Conservation (phyloP, 2,113 vertebrate species). For the Garra rufa region DNA sequence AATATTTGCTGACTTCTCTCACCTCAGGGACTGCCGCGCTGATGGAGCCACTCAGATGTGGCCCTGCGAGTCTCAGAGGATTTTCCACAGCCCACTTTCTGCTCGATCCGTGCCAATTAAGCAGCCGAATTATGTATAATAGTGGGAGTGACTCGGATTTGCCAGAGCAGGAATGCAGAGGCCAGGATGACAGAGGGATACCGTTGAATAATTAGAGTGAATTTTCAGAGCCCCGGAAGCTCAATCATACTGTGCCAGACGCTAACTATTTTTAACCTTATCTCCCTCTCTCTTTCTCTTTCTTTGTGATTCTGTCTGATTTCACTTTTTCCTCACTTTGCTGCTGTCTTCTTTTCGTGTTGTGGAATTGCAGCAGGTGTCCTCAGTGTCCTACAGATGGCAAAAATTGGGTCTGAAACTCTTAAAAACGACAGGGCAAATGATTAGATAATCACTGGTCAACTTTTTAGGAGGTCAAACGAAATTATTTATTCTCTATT, state of each 20-base stretch:
- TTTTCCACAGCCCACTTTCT: conserved; percentile 85
- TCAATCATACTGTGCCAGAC: conserved; percentile 81
- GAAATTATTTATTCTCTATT: background rate
- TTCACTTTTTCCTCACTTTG: conserved; percentile 48
- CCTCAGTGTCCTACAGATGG: conserved; percentile 28
- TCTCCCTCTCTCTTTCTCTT: conserved; percentile 65
- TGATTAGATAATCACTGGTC: background rate
- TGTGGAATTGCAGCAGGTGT: conserved; percentile 55
- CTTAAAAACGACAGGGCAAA: background rate
- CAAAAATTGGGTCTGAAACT: background rate
- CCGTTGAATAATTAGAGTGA: conserved; percentile 93
- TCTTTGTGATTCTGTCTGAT: conserved; percentile 46
- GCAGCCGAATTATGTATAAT: conserved; percentile 97
- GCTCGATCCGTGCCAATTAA: conserved; percentile 91
- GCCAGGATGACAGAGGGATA: conserved; percentile 87
- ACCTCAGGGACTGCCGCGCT: conserved; percentile 89
- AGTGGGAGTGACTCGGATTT: conserved; percentile 87
- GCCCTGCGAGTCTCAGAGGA: conserved; percentile 89
- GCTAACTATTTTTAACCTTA: conserved; percentile 87
- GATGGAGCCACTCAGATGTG: conserved; percentile 92
- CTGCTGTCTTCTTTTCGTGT: conserved; percentile 44
- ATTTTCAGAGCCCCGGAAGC: conserved; percentile 86
- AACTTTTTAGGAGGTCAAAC: background rate
- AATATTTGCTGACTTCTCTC: conserved; percentile 90
- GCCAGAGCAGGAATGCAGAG: conserved; percentile 79